phyloP scores from a whole-genome alignment of 2,888 invertebrate species.

The Standfussiana lucernea region DNA sequence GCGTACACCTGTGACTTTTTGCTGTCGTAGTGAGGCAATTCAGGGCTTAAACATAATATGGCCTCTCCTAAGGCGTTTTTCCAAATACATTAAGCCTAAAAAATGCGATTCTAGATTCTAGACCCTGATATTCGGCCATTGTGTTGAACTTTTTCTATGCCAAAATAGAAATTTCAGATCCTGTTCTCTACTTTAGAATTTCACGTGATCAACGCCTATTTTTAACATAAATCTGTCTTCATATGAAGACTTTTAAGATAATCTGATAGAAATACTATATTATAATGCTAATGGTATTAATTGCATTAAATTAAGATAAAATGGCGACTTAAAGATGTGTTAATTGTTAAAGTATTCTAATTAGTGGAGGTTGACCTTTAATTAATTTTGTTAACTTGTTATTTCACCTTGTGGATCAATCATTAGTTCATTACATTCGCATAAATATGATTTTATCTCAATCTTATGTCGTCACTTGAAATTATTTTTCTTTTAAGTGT shows the following conservation, averaged over 20 bases:
- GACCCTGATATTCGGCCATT: not conserved
- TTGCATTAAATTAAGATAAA: slow-evolving; percentile 66
- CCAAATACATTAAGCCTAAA: not conserved
- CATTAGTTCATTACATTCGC: slow-evolving; percentile 56
- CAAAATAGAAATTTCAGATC: slow-evolving; percentile 31
- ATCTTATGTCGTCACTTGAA: not conserved
- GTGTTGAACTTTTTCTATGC: not conserved
- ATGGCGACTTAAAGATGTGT: slow-evolving; percentile 46
- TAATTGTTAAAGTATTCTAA: slow-evolving; percentile 68
- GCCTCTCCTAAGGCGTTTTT: too few relatives aligned
- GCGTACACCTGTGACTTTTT: not conserved
- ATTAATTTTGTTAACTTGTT: slow-evolving; percentile 54
- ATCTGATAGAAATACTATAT: slow-evolving; percentile 48
- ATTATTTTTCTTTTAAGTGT: not conserved
- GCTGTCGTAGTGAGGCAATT: not conserved
- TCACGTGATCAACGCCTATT: not conserved
- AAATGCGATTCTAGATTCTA: not conserved
- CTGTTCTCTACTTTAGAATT: slow-evolving; percentile 24
- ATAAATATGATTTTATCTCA: slow-evolving; percentile 37
- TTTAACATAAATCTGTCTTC: slow-evolving; percentile 44
- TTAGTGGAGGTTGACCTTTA: slow-evolving; percentile 62
- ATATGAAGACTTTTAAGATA: slow-evolving; percentile 28
- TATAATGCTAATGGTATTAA: slow-evolving; percentile 40
- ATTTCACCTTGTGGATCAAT: slow-evolving; percentile 60
- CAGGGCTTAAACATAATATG: not conserved